Conservation (phyloP, 2,113 vertebrate genomes). For the Zootoca vivipara region DNA sequence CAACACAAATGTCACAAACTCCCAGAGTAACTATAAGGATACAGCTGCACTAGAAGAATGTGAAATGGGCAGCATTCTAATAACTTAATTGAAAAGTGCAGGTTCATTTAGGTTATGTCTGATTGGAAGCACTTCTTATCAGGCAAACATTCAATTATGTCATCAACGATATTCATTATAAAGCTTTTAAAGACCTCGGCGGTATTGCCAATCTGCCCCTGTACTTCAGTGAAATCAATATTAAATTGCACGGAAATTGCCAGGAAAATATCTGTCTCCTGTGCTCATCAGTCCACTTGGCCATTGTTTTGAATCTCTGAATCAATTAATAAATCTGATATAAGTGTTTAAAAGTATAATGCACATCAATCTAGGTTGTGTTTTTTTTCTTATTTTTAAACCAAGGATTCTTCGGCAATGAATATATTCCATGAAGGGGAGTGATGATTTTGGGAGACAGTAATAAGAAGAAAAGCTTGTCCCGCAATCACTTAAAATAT, state of each 20-base stretch:
- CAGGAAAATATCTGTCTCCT: not conserved
- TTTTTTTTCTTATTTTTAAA: not conserved
- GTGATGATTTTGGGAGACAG: not conserved
- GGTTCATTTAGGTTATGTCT: constrained; percentile 30
- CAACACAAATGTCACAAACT: not conserved
- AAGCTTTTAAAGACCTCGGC: not conserved
- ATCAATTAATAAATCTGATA: not conserved
- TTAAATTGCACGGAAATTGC: not conserved
- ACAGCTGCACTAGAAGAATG: not conserved
- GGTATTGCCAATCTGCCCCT: not conserved
- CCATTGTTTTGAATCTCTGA: not conserved
- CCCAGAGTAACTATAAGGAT: not conserved
- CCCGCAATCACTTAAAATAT: not conserved
- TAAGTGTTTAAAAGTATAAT: not conserved
- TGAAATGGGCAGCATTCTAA: not conserved
- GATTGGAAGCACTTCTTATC: constrained; percentile 9
- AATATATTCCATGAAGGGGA: not conserved
- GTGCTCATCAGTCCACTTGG: not conserved
- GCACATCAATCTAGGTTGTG: not conserved
- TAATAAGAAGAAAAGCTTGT: not conserved
- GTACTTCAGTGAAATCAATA: not conserved
- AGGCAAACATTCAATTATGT: constrained; percentile 37
- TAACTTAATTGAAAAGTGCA: not conserved
- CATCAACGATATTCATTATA: not conserved
- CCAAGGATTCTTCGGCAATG: not conserved